Conservation (phyloP, 2,888 invertebrate genomes). For the Corythucha ciliata region DNA sequence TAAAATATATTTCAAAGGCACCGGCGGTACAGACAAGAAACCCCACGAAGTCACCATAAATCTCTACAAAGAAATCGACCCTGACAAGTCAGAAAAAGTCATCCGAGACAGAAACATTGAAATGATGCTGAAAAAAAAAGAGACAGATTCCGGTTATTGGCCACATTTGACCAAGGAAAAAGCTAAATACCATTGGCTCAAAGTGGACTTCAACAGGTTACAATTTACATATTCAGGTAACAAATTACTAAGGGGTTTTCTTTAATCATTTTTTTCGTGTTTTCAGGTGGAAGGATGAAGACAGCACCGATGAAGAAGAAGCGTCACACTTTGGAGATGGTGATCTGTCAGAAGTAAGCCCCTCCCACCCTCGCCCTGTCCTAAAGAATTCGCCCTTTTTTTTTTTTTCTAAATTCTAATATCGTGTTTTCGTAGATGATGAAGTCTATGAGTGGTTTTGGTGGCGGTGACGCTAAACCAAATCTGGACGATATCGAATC, state of each 20-base stretch:
- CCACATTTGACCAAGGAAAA: constrained; percentile 75
- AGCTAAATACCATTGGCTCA: constrained; percentile 88
- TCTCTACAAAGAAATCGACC: constrained; percentile 70
- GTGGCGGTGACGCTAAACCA: constrained; percentile 53
- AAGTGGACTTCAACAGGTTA: constrained; percentile 95
- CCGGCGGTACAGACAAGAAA: constrained; percentile 74
- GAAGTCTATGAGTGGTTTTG: constrained; percentile 59
- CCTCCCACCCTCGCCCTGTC: too few species aligned
- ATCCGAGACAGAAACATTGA: constrained; percentile 46
- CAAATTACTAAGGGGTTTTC: neutral
- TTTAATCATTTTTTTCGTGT: constrained; percentile 40
- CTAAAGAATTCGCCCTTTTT: neutral
- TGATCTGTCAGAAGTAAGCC: constrained; percentile 33
- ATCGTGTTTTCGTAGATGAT: constrained; percentile 49
- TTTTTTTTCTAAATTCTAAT: neutral
- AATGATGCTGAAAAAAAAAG: constrained; percentile 48
- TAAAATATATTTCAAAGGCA: constrained; percentile 51
- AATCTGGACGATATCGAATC: constrained; percentile 65
- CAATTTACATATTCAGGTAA: neutral
- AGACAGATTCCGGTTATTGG: constrained; percentile 72
- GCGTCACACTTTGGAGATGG: constrained; percentile 44
- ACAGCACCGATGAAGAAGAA: constrained; percentile 65
- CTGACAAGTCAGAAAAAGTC: constrained; percentile 53
- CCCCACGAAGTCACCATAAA: constrained; percentile 80
- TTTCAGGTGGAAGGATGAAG: constrained; percentile 88